These are phyloP conservation scores for Polyommatus iphigenia DNA, from an alignment of 2,888 invertebrate genomes.

Conservation along the genomic window DNA sequence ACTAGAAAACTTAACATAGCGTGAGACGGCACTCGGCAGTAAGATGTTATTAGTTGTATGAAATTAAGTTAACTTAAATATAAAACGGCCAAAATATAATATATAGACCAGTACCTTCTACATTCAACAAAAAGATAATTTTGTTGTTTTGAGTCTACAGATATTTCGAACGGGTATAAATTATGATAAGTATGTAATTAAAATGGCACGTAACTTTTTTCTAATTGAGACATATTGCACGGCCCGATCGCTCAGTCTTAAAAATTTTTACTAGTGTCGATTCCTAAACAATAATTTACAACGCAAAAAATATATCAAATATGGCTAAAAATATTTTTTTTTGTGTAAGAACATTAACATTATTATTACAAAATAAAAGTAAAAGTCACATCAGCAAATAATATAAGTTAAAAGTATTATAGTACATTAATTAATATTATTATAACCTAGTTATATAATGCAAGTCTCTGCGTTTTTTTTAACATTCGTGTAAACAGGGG, in stretches of 20 bases:
- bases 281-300: conserved; percentile 1
- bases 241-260: conserved; percentile 72
- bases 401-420: background rate
- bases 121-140: background rate
- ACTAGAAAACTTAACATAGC: background rate
- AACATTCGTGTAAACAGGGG: background rate
- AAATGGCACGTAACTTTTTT: background rate
- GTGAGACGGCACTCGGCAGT: background rate
- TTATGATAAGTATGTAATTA: background rate
- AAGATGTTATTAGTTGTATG: background rate
- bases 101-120: too few species aligned
- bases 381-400: background rate
- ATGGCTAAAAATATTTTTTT: background rate
- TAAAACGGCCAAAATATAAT: background rate
- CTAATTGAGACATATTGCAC: conserved; percentile 62
- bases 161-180: background rate
- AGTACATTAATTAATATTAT: background rate
- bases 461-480: background rate
- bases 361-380: background rate
- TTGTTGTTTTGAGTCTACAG: background rate
- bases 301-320: background rate
- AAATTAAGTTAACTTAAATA: background rate
- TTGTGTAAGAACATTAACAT: background rate
- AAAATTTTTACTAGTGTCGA: conserved; percentile 44
- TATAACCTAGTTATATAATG: background rate